Evolutionary conservation across 2,888 invertebrate species (phyloP).

Genomic region (Xylocampa areola): DNA sequence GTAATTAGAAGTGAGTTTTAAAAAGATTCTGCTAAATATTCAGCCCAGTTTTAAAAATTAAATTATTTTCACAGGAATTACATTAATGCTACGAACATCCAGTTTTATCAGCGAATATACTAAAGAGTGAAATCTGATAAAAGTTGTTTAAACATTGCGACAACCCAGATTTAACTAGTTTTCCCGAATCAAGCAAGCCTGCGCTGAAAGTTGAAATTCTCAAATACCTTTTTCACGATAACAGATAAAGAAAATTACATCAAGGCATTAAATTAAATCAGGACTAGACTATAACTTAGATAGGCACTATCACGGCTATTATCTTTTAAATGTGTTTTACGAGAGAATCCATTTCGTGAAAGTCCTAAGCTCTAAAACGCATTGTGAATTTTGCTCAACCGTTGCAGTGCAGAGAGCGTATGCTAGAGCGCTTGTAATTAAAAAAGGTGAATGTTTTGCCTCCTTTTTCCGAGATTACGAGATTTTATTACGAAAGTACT

Average conservation of each 20-base stretch:
- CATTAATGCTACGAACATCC: not conserved
- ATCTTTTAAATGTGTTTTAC: slow-evolving; percentile 49
- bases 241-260: slow-evolving; percentile 34
- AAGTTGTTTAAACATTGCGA: slow-evolving; percentile 14
- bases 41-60: not conserved
- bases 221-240: slow-evolving; percentile 16
- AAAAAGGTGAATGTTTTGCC: slow-evolving; percentile 59
- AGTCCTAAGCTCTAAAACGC: slow-evolving; percentile 57
- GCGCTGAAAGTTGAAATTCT: slow-evolving; percentile 12
- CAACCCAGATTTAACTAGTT: slow-evolving; percentile 11
- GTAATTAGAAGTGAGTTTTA: not conserved
- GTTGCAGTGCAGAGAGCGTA: slow-evolving; percentile 44
- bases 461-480: slow-evolving; percentile 49
- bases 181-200: slow-evolving; percentile 4
- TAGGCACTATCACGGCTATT: slow-evolving; percentile 40
- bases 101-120: not conserved
- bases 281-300: slow-evolving; percentile 32
- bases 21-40: not conserved
- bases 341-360: slow-evolving; percentile 37
- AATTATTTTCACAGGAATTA: not conserved
- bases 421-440: slow-evolving; percentile 68
- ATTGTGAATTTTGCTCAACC: slow-evolving; percentile 65
- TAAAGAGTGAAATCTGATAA: slow-evolving; percentile 18
- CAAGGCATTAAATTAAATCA: slow-evolving; percentile 37
- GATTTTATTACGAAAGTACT: slow-evolving; percentile 46